Base-by-base conservation (phyloP, 2,797 vertebrate species). In the Emys orbicularis region DNA sequence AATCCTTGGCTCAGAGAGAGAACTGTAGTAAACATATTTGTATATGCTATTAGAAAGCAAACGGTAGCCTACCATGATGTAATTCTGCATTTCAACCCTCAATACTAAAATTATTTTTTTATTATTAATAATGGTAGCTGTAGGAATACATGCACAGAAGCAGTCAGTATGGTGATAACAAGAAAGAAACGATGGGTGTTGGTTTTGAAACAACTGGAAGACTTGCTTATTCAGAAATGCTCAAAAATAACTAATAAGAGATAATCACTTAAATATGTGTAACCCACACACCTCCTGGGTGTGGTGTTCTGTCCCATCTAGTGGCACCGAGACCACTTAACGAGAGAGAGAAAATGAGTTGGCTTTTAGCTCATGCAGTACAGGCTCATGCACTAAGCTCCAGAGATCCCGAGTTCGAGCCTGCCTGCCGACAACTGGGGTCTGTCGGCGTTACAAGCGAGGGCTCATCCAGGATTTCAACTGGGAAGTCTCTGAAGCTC, bases 181-280 rank as follows among this genome's bases (percentile, higher is more conserved):
- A 89, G 84, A 52, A 85, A 57, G 25, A 90, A 97, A 84, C 41
- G 41, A 59, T 27, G 95, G 61, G 54, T 90, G 34, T 89, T 25
- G 6, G 8, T 94, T 96, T 79, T 92, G 50, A 84, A 95, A 92
- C 13, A 91, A 56, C 53, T 89, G 19, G 61, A 77, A 95, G 93
- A 23, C 3, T 85, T 84, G 79, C 6, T 91, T 87, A 84, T 76
- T 89, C n/a, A 92, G 95, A 96, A 89, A 27, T 31, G 72, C 49
- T 88, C 44, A 50, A 53, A 97, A 96, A 88, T 31, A 95, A 87
- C 74, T 91, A 94, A 91, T 76, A 93, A 88, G 47, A 94, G 76
- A 93, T 88, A 96, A 95, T 93, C 52, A 88, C 44, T 91, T 87
- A 95, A 87, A 34, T 10, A 25, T 54, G 53, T 54, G 53, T 54